Evolutionary conservation across 2,113 vertebrate species (phyloP).

Genomic region (Carassius gibelio): DNA sequence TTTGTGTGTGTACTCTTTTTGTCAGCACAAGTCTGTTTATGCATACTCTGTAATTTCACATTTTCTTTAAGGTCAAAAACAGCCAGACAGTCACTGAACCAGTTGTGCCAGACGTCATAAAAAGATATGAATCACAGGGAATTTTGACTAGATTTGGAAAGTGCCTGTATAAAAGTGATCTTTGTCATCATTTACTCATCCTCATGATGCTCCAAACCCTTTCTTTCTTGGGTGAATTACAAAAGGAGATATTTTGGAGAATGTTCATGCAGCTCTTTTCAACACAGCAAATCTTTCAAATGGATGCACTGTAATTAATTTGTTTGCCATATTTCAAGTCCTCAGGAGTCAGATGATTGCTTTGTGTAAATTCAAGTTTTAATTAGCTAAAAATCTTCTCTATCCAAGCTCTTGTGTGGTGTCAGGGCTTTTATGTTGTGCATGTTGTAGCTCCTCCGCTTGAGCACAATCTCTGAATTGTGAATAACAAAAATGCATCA

Average conservation of each 20-base stretch:
- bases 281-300: neutral
- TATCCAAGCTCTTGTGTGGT: neutral
- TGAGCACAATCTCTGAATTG: too few species aligned
- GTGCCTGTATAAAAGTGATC: neutral
- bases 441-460: too few species aligned
- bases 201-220: neutral
- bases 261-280: neutral
- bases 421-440: too few species aligned
- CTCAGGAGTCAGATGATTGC: too few species aligned
- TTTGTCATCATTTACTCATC: neutral
- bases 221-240: neutral
- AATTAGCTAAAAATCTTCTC: neutral
- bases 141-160: neutral
- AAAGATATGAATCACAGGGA: neutral
- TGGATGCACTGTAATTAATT: too few species aligned
- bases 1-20: neutral
- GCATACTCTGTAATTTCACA: conserved; percentile 14
- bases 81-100: conserved; percentile 24
- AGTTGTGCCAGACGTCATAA: conserved; percentile 34
- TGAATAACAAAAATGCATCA: too few species aligned
- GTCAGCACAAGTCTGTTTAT: conserved; percentile 9
- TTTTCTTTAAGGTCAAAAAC: neutral
- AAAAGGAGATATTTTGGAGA: neutral
- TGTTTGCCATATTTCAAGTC: too few species aligned
- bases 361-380: neutral